These are phyloP conservation scores for Pogonognathellus flavescens DNA, from an alignment of 1,140 invertebrate species.

Conservation along the genomic window DNA sequence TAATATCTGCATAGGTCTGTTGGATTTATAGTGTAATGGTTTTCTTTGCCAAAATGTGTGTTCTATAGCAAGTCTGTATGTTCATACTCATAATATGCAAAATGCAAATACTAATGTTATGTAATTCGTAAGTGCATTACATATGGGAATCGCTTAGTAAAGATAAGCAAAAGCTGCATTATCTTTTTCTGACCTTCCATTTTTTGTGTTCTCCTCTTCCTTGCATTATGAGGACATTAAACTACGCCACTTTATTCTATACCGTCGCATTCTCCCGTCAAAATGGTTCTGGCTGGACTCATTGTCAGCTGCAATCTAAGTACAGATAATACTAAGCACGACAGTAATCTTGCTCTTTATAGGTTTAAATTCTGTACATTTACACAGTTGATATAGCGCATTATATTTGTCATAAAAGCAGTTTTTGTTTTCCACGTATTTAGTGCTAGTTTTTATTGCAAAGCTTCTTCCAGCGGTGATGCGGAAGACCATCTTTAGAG, in stretches of 20 bases:
- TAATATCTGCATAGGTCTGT: too few relatives aligned
- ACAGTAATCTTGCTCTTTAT: constrained; percentile 11
- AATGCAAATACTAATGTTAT: background rate
- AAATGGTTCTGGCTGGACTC: background rate
- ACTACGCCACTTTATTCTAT: background rate
- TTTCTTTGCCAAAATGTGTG: too few relatives aligned
- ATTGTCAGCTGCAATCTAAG: constrained; percentile 3
- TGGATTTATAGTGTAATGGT: too few relatives aligned
- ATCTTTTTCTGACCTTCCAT: constrained; percentile 37
- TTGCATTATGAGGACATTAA: constrained; percentile 10
- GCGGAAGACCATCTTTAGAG: constrained; percentile 10
- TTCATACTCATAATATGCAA: too few relatives aligned
- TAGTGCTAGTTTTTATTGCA: constrained; percentile 19
- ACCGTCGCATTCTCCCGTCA: constrained; percentile 7
- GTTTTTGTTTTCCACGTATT: constrained; percentile 42
- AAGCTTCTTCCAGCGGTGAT: constrained; percentile 2
- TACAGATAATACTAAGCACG: background rate
- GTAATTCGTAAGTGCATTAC: constrained; percentile 30
- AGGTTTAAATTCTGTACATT: constrained; percentile 28
- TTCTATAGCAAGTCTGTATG: too few relatives aligned
- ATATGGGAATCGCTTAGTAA: constrained; percentile 11
- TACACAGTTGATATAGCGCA: constrained; percentile 37
- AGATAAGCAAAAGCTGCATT: constrained; percentile 27
- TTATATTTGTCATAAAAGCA: constrained; percentile 44
- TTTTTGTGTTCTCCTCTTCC: background rate